Base-by-base conservation (phyloP, 2,113 vertebrate species). In the Varanus salvator region DNA sequence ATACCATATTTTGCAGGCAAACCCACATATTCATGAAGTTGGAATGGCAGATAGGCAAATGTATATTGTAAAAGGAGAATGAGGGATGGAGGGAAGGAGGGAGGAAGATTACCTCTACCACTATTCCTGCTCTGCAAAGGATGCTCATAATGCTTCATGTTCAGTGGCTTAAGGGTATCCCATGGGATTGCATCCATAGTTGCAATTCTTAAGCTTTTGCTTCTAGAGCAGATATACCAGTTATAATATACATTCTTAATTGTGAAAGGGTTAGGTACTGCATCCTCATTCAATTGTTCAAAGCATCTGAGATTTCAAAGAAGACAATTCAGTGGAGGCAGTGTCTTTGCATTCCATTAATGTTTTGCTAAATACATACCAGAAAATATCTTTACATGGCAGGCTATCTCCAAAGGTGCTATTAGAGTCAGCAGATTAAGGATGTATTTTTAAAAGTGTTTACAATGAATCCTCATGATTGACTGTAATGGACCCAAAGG, bases 401-500 rank as follows among this genome's bases (percentile, higher is more conserved):
- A 85, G 11, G 7, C 84, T 84, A 80, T 29, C 66, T 89, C 69
- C 68, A 71, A 15, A 2, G 71, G 84, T 72, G 29, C 25, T 68
- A 80, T 86, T 85, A 77, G 0, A 89, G 5, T 64, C 8, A 89
- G 44, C 27, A 80, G 87, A 87, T 29, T 92, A 92, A 90, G 68
- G 88, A 90, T 80, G 76, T 60, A 90, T 21, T 60, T 76, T 77
- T 75, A 80, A 60, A n/a, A 77, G 52, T 68, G 6, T 85, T 87
- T 92, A 76, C 87, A 89, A 84, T 25, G 25, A 38, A 11, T 86
- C 74, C 85, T 85, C 86, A 90, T 74, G 12, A 81, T 90, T 80
- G 48, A 0, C 34, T 87, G 1, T 87, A 92, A 84, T 89, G 29
- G 54, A 23, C 48, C 86, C 8, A 29, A 38, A 85, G 34, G 78